A percentile compares a stretch with the other conserved stretches of the same genome.
phyloP scores from a whole-genome alignment of 1,140 invertebrate genomes.

The Popillia japonica region DNA sequence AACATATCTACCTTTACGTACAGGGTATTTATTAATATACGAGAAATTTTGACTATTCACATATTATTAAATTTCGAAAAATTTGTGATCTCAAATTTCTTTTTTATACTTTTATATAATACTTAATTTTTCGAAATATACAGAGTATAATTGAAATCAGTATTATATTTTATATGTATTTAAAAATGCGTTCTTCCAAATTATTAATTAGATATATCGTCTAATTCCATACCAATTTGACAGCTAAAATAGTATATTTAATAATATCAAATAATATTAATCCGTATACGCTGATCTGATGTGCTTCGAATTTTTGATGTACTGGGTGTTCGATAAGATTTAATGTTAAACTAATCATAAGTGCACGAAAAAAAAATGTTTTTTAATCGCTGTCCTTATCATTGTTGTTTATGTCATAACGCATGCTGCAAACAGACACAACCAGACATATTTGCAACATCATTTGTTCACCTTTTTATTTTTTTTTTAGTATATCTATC shows the following conservation, averaged over 20 bases:
- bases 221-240: conserved; percentile 12
- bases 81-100: too few relatives aligned
- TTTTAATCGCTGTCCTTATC: not conserved
- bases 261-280: too few relatives aligned
- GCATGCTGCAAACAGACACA: conserved; percentile 60
- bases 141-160: too few relatives aligned
- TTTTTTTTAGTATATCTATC: conserved; percentile 35
- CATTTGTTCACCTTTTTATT: conserved; percentile 38
- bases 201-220: not conserved
- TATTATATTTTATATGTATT: too few relatives aligned
- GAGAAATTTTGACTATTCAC: too few relatives aligned
- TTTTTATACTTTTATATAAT: too few relatives aligned
- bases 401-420: conserved; percentile 9
- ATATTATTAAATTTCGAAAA: too few relatives aligned
- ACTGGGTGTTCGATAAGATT: not conserved
- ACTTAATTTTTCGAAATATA: too few relatives aligned
- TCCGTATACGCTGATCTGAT: too few relatives aligned
- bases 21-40: too few relatives aligned
- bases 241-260: too few relatives aligned
- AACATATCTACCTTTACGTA: too few relatives aligned
- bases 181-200: not conserved
- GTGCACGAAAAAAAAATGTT: not conserved
- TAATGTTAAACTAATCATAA: not conserved
- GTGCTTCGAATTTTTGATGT: not conserved
- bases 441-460: conserved; percentile 60